Percentiles rank a stretch among this genome's conserved stretches.
phyloP scores from a whole-genome alignment of 1,140 invertebrate species.

The Sitophilus oryzae region DNA sequence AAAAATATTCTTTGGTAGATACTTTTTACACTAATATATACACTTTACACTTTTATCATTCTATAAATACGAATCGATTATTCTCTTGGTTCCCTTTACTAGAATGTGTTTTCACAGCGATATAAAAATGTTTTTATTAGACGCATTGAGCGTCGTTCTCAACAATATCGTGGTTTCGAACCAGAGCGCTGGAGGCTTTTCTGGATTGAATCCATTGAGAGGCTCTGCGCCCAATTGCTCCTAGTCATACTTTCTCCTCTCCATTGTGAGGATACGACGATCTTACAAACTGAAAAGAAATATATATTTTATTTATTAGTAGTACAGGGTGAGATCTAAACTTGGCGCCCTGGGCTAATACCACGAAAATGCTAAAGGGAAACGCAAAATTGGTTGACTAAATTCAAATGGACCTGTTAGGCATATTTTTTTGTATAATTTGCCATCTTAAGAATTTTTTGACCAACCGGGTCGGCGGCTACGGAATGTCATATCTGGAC shows the following conservation, averaged over 20 bases:
- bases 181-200: conserved; percentile 23
- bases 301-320: conserved; percentile 3
- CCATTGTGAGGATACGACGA: conserved; percentile 38
- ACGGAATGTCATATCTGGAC: no score
- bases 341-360: no score
- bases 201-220: conserved; percentile 39
- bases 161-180: conserved; percentile 3
- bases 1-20: no score
- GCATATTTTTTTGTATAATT: no score
- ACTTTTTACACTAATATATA: no score
- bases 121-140: conserved; percentile 3
- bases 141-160: conserved; percentile 9
- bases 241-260: conserved; percentile 43
- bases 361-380: no score
- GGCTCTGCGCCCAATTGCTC: conserved; percentile 34
- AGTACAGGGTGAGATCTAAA: not conserved
- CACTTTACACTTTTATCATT: no score
- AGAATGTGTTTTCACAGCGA: not conserved
- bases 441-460: no score
- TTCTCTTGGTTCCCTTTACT: not conserved
- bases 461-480: no score
- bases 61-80: no score
- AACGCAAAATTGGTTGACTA: no score
- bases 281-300: conserved; percentile 38
- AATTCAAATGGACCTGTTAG: no score